These are phyloP conservation scores for Leptinotarsa texana DNA, from an alignment of 1,140 invertebrate species.

Conservation along the genomic window DNA sequence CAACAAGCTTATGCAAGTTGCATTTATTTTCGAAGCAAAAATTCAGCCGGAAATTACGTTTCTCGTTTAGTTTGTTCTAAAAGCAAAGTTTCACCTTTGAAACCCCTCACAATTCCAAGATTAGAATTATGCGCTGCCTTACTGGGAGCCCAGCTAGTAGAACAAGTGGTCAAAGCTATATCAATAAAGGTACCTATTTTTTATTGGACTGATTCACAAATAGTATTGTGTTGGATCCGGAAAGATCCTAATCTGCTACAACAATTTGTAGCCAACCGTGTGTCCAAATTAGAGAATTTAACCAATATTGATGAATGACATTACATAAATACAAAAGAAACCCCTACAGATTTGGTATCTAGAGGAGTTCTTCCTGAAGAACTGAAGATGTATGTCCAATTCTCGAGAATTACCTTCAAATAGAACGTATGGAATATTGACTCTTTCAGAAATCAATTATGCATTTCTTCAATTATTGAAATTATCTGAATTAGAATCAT, in stretches of 20 bases:
- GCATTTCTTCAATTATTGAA: no score
- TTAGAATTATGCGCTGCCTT: background rate
- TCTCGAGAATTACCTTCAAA: no score
- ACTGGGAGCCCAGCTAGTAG: background rate
- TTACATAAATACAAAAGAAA: constrained; percentile 12
- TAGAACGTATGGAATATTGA: no score
- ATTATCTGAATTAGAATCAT: no score
- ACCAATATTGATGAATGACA: background rate
- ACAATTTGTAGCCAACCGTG: constrained; percentile 28
- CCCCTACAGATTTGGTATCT: constrained; percentile 22
- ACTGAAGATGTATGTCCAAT: background rate
- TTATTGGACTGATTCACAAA: constrained; percentile 18
- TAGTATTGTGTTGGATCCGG: constrained; percentile 36
- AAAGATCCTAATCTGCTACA: constrained; percentile 24
- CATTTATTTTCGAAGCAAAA: background rate
- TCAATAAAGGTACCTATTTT: constrained; percentile 6
- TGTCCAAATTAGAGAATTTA: constrained; percentile 21
- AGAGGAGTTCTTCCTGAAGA: background rate
- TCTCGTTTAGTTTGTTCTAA: background rate
- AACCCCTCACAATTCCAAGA: background rate
- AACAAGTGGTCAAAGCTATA: background rate
- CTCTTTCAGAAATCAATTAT: no score
- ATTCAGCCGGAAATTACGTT: background rate
- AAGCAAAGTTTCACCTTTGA: background rate
- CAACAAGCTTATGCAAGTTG: background rate